Evolutionary conservation across 1,140 invertebrate genomes (phyloP), one percentile per base, ranked within the genome.

Genomic region (Bombus superbus): DNA sequence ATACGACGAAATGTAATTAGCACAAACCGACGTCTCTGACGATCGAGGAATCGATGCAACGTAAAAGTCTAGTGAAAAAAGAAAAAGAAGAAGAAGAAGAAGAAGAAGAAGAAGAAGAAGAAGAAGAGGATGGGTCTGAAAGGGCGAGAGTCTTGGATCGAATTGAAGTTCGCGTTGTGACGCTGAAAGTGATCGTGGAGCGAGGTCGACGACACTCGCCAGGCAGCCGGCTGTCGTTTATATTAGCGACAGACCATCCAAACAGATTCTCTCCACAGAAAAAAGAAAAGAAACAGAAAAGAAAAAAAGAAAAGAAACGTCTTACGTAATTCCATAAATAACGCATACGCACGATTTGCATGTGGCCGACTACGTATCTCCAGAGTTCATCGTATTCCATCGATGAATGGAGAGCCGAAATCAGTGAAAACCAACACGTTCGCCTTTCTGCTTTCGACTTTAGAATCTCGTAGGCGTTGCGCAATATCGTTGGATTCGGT

Each of bases 241-340:
- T 59, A 64, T 68, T 47, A 28, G 44, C 38, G 62, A 42, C 40
- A 68, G 57, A 42, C 9, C 77, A 25, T 64, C 25, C 47, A 22
- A 53, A 35, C 35, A 35, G 59, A 57, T 78, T 77, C 68, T 68
- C 57, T 71, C 32, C 38, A 18, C 40, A 75, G 5, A 18, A 18
- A 47, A 18, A 47, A 18, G 18, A 22, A 53, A 35, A 75, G n/a
- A 44, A 40, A 59, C 47, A 80, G 59, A 77, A 76, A 22, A 18
- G 0, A 28, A 22, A 18, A 1, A 28, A 11, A 28, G 8, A 3
- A n/a, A 35, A 25, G 86, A 83, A 86, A 69, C 57, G 44, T 71
- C 73, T 90, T 85, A 82, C 73, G 77, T 89, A 85, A 91, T 83
- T 89, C 68, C 76, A 84, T 88, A 87, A 91, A 91, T 84, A 89